phyloP scores from a whole-genome alignment of 2,797 vertebrate genomes.

The Hemitrygon akajei region DNA sequence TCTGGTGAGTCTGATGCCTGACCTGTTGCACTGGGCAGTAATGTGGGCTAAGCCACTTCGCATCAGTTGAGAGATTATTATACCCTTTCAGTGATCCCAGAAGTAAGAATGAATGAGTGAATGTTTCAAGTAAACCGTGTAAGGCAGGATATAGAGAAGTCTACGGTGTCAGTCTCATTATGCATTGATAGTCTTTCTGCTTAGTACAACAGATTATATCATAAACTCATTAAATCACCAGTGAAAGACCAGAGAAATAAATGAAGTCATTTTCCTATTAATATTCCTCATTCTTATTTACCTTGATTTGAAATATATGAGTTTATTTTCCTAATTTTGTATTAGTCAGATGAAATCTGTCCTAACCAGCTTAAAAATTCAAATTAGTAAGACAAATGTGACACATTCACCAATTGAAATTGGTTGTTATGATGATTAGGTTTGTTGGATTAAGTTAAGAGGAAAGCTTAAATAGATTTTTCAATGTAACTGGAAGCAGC shows the following conservation, averaged over 20 bases:
- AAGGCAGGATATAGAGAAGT: not conserved
- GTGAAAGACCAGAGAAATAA: not conserved
- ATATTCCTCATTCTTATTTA: not conserved
- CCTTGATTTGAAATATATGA: not conserved
- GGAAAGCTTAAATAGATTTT: not conserved
- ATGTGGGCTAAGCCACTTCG: not conserved
- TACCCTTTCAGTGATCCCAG: not conserved
- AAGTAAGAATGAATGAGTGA: not conserved
- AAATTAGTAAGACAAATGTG: not conserved
- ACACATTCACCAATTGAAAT: not conserved
- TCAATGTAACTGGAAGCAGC: not conserved
- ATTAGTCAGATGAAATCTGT: not conserved
- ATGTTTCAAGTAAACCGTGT: not conserved
- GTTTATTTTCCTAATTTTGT: not conserved
- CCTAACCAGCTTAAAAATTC: not conserved
- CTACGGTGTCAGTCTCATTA: not conserved
- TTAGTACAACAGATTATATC: not conserved
- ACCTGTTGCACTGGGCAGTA: not conserved
- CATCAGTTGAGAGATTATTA: not conserved
- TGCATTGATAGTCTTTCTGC: not conserved
- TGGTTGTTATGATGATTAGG: not conserved
- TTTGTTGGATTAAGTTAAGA: not conserved
- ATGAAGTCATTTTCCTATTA: not conserved
- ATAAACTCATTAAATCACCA: not conserved
- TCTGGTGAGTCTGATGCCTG: not conserved